Base-by-base conservation (phyloP, 1,140 invertebrate species). In the Tribolium castaneum region DNA sequence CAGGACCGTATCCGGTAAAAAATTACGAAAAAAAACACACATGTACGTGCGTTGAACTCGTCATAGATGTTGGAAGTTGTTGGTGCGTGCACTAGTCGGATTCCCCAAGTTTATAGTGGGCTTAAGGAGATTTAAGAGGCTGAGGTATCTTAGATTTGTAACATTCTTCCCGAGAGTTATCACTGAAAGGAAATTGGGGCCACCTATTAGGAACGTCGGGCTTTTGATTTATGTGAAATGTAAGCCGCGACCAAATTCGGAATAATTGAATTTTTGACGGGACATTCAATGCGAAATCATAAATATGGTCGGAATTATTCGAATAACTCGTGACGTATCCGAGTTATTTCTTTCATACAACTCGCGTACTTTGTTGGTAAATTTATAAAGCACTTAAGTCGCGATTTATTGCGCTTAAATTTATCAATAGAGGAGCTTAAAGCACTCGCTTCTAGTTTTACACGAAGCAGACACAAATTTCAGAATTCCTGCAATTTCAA, bases 41-140 rank as follows among this genome's bases (percentile, higher is more conserved):
- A 25, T 9, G 25, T 35, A n/a, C 54, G 81, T 82, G 9, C 81
- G 70, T 75, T 80, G 81, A 82, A 81, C 80, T 76, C 75, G 75
- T 81, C 78, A 78, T 78, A 81, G 78, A 81, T 81, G 80, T 77
- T 80, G 56, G 75, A 9, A 45, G 25, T 56, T 77, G 59, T 14
- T 72, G 72, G 62, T 50, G 71, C 71, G 50, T 35, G 45, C 39
- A 52, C 30, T 73, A 52, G 49, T 13, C 25, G 71, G 71, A 73
- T 73, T 73, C 54, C 22, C 71, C 52, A 54, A 73, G 71, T 73
- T 73, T 73, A 73, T 73, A 52, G 49, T 73, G 52, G 16, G 71
- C 71, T 73, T 73, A 73, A 56, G n/a, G 52, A 73, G 71, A 73
- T 73, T 73, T 73, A 73, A 73, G 52, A 73, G 25, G 12, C 59